Evolutionary conservation across 1,140 invertebrate species (phyloP).

Genomic region (Neuroterus valhalla): DNA sequence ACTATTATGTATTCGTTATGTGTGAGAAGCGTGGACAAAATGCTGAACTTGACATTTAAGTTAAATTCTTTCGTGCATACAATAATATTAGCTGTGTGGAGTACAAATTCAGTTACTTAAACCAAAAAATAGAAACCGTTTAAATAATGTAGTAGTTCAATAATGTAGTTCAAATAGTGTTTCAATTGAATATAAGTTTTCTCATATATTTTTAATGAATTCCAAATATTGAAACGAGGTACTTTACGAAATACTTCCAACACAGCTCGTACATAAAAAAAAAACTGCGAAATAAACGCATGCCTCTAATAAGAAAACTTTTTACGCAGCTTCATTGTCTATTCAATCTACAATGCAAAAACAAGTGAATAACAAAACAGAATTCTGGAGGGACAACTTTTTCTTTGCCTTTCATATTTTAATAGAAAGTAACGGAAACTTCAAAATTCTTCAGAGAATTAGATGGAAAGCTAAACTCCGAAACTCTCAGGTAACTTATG

Average conservation of each 20-base stretch:
- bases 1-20: background rate
- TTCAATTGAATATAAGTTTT: too few relatives aligned
- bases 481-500: slow-evolving; percentile 15
- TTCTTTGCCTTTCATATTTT: background rate
- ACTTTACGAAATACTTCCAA: background rate
- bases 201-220: background rate
- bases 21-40: background rate
- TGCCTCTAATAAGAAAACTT: slow-evolving; percentile 6
- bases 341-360: slow-evolving; percentile 11
- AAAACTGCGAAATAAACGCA: slow-evolving; percentile 16
- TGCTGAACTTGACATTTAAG: background rate
- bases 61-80: background rate
- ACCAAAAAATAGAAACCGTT: too few relatives aligned
- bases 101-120: too few relatives aligned
- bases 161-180: too few relatives aligned
- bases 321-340: background rate
- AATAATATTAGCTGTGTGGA: too few relatives aligned
- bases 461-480: background rate
- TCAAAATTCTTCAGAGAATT: background rate
- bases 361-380: slow-evolving; percentile 3
- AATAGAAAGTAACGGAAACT: background rate
- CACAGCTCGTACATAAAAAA: background rate
- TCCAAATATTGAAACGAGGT: background rate
- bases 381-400: background rate
- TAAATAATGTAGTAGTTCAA: too few relatives aligned